Percentiles rank a stretch among this genome's conserved stretches.
Evolutionary conservation across 2,888 invertebrate genomes (phyloP).

Genomic region (Pandemis cinnamomeana): DNA sequence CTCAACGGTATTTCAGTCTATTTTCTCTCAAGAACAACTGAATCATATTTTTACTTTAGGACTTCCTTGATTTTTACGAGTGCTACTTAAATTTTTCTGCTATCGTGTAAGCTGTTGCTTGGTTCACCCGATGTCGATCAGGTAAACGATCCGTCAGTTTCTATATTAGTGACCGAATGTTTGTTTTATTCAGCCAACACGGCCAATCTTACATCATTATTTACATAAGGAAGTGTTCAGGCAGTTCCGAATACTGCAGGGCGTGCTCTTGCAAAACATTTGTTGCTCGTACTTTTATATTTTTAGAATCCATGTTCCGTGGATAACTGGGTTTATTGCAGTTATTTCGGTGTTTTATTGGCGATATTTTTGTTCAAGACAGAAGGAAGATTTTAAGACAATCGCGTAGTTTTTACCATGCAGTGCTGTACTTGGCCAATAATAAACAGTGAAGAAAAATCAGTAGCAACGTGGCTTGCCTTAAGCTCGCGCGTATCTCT

Average conservation of each 20-base stretch:
- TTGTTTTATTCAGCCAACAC: slow-evolving; percentile 41
- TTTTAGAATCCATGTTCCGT: slow-evolving; percentile 64
- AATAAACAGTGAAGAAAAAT: not conserved
- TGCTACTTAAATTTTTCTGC: not conserved
- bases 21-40: not conserved
- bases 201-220: slow-evolving; percentile 69
- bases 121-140: slow-evolving; percentile 10
- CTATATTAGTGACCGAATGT: slow-evolving; percentile 34
- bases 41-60: not conserved
- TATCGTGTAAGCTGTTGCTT: not conserved
- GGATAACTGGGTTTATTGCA: slow-evolving; percentile 72
- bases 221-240: slow-evolving; percentile 71
- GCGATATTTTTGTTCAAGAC: slow-evolving; percentile 20
- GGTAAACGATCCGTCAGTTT: slow-evolving; percentile 30
- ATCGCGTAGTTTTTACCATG: not conserved
- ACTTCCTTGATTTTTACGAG: not conserved
- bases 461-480: not conserved
- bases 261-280: slow-evolving; percentile 61
- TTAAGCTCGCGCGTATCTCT: not conserved
- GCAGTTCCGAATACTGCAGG: slow-evolving; percentile 54
- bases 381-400: slow-evolving; percentile 3
- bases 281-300: slow-evolving; percentile 61
- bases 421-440: not conserved
- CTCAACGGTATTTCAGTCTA: not conserved
- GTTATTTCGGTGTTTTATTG: slow-evolving; percentile 53